Evolutionary conservation across 2,888 invertebrate genomes (phyloP).

Genomic region (Allygus modestus): DNA sequence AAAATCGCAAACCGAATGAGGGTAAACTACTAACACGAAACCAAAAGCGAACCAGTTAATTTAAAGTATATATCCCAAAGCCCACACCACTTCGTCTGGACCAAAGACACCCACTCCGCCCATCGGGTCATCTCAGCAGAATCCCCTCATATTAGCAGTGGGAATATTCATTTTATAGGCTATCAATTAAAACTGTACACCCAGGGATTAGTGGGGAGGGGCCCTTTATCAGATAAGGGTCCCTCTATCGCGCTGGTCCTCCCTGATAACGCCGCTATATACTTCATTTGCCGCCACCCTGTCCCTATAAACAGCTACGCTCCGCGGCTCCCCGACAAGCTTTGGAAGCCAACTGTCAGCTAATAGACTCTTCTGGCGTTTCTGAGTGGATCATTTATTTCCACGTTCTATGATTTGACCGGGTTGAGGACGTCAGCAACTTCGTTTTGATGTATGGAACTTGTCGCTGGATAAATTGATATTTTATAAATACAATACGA

Average conservation of each 20-base stretch:
- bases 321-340: neutral
- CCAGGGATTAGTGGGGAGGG: neutral
- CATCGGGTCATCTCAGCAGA: neutral
- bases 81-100: neutral
- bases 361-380: neutral
- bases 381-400: too few relatives aligned
- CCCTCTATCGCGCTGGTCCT: slow-evolving; percentile 8
- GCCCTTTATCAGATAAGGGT: slow-evolving; percentile 39
- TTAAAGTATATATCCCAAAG: too few relatives aligned
- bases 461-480: too few relatives aligned
- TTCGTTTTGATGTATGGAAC: too few relatives aligned
- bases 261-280: neutral
- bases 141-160: slow-evolving; percentile 41
- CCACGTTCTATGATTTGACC: too few relatives aligned
- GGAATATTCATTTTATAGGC: slow-evolving; percentile 56
- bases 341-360: neutral
- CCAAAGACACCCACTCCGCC: neutral
- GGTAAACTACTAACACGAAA: too few relatives aligned
- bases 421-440: too few relatives aligned
- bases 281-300: slow-evolving; percentile 38
- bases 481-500: too few relatives aligned
- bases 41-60: too few relatives aligned
- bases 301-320: slow-evolving; percentile 23
- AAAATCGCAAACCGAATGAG: too few relatives aligned
- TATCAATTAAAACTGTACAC: slow-evolving; percentile 46